A percentile compares a stretch with the other conserved stretches of the same genome.
phyloP scores from a whole-genome alignment of 2,113 vertebrate genomes.

The Lipotes vexillifer region DNA sequence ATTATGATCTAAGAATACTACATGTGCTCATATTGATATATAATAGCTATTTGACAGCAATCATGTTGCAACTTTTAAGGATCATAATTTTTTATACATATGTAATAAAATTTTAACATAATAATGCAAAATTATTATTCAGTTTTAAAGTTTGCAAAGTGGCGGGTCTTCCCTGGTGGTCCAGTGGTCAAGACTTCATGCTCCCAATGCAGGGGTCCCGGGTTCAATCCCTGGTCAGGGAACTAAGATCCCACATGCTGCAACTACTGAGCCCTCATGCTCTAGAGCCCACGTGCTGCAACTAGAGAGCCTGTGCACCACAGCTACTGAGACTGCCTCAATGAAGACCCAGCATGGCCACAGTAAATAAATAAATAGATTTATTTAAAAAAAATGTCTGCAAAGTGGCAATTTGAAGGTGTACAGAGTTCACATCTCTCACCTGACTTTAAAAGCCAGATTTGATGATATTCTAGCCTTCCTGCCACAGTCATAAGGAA shows the following conservation, averaged over 20 bases:
- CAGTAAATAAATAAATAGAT: too few species aligned
- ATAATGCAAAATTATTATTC: neutral
- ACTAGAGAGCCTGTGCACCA: too few species aligned
- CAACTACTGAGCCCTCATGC: too few species aligned
- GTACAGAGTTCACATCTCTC: neutral
- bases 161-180: neutral
- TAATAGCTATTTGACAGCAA: neutral
- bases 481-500: neutral
- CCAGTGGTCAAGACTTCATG: too few species aligned
- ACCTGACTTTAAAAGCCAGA: neutral
- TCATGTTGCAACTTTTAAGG: neutral
- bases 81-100: neutral
- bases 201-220: too few species aligned
- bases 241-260: too few species aligned
- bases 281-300: too few species aligned
- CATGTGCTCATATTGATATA: neutral
- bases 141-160: neutral
- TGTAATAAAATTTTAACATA: neutral
- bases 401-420: neutral
- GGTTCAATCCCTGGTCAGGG: too few species aligned
- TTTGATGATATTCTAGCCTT: neutral
- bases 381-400: neutral
- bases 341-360: too few species aligned
- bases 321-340: too few species aligned
- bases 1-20: neutral